Base-by-base conservation (phyloP, 1,140 invertebrate species). In the Lepidotrigona ventralis region DNA sequence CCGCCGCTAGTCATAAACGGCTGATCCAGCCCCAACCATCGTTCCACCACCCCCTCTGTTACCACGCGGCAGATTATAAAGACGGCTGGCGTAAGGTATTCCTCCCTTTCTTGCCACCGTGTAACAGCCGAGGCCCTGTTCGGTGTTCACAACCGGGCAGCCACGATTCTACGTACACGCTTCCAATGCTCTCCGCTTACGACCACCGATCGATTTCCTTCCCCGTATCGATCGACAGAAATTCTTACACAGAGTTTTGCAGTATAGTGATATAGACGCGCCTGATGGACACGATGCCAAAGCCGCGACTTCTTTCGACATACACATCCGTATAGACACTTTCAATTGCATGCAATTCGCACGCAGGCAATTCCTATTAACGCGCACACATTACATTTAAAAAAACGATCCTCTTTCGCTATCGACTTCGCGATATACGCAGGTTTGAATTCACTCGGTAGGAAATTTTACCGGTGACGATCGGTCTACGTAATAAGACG, bases 1-100 rank as follows among this genome's bases (percentile, higher is more conserved):
- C 82, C 85, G 84, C 81, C 79, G 86, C 81, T 80, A 92, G 90
- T 91, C 93, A 90, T 93, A 93, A 93, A 91, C 92, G 90, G 89
- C 91, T 93, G 91, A 91, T 91, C 91, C 91, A 79, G 64, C 33
- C 75, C 87, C 75, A 12, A 23, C 58, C 58, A 60, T 79, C 81
- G 29, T 66, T 8, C 70, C 72, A 46, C 88, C 58, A 68, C 66
- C 86, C 51, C 21, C 69, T 69, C 64, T 29, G 56, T 76, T 82
- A 72, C 87, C 90, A 83, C 89, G 83, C 80, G 89, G 85, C 80
- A 92, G 91, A 93, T 93, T 93, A 93, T 90, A 91, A 93, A 91
- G 88, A 87, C 89, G 89, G 78, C 80, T 84, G 71, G 81, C 88
- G 79, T 88, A 89, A 91, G 89, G 87, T 81, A 85, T 85, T 90